phyloP scores from a whole-genome alignment of 2,113 vertebrate species.

The Dasyurus viverrinus region DNA sequence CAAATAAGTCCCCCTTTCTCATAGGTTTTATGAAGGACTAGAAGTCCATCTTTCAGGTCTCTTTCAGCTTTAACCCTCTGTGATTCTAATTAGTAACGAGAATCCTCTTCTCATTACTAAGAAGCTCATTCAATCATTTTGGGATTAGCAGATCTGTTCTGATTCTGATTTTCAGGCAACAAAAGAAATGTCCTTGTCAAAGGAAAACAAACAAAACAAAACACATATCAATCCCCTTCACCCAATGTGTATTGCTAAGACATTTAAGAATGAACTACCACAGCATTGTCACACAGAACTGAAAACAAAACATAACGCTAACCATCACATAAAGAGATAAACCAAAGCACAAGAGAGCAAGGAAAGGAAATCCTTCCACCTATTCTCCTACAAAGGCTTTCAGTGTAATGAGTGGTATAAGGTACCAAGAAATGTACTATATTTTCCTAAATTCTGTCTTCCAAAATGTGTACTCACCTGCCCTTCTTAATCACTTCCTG shows the following conservation, averaged over 20 bases:
- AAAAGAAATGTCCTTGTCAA: not conserved
- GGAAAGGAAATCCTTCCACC: not conserved
- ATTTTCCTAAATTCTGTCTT: slow-evolving; percentile 13
- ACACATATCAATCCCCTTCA: not conserved
- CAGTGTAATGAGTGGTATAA: not conserved
- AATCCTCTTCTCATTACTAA: slow-evolving; percentile 29
- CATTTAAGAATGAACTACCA: slow-evolving; percentile 1
- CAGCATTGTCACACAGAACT: not conserved
- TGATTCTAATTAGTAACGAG: slow-evolving; percentile 29
- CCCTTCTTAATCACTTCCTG: slow-evolving; percentile 85
- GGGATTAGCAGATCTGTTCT: slow-evolving; percentile 6
- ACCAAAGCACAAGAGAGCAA: slow-evolving; percentile 28
- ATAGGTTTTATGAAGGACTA: not conserved
- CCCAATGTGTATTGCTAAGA: slow-evolving; percentile 23
- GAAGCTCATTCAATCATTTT: not conserved
- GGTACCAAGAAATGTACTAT: not conserved
- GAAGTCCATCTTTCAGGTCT: not conserved
- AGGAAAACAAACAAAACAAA: not conserved
- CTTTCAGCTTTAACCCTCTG: not conserved
- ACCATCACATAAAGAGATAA: not conserved
- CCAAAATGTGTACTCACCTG: slow-evolving; percentile 86
- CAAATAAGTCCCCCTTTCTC: not conserved
- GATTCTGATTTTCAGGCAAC: not conserved
- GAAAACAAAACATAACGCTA: slow-evolving; percentile 18
- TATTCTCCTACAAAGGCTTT: not conserved